These are phyloP conservation scores for Limnephilus auricula DNA, from an alignment of 2,888 invertebrate species.

Conservation along the genomic window DNA sequence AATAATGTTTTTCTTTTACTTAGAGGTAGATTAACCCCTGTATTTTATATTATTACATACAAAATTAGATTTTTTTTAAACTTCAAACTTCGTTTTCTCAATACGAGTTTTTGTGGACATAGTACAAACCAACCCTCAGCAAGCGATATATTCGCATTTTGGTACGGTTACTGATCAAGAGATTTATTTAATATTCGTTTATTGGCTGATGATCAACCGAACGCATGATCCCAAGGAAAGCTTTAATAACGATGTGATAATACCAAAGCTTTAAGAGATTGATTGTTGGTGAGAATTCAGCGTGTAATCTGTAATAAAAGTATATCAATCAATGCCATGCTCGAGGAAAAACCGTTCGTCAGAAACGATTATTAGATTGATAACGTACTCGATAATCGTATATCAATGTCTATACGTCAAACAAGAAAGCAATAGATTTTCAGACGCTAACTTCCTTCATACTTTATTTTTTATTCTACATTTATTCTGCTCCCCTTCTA, in stretches of 20 bases:
- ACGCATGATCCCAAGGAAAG: background rate
- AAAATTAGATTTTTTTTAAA: too few relatives aligned
- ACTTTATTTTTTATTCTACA: background rate
- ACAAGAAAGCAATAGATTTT: background rate
- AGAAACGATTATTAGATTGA: constrained; percentile 2
- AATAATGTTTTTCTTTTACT: too few relatives aligned
- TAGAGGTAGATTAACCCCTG: too few relatives aligned
- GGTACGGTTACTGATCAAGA: background rate
- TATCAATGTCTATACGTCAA: background rate
- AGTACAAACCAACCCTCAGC: too few relatives aligned
- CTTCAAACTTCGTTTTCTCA: too few relatives aligned
- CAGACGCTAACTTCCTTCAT: background rate
- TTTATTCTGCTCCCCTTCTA: background rate
- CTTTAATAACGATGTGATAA: background rate
- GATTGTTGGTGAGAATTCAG: background rate
- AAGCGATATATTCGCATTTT: background rate
- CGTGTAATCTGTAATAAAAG: background rate
- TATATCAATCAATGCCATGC: background rate
- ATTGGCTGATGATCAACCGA: background rate
- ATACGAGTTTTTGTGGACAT: too few relatives aligned
- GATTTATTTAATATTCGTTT: background rate
- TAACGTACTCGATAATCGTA: background rate
- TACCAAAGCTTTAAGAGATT: background rate
- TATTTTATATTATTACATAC: too few relatives aligned
- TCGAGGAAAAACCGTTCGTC: background rate